Evolutionary conservation across 2,888 invertebrate genomes (phyloP).

Genomic region (Chironomus riparius): DNA sequence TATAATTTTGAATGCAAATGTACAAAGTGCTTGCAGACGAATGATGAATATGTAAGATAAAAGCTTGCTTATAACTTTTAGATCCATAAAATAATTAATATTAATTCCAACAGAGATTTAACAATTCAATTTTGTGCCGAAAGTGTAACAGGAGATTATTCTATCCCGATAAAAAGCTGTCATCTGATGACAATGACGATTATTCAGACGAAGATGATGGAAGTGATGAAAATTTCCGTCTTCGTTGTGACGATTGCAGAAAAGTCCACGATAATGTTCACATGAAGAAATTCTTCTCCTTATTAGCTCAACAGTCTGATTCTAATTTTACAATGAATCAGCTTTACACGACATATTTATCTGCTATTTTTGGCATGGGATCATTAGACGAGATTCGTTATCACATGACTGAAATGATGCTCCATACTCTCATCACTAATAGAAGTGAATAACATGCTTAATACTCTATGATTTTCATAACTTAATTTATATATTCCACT

Average conservation of each 20-base stretch:
- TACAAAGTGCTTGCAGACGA: constrained; percentile 2
- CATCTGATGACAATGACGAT: not conserved
- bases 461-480: too few species aligned
- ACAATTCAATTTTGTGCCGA: constrained; percentile 11
- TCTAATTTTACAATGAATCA: constrained; percentile 13
- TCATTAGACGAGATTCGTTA: constrained; percentile 15
- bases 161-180: constrained; percentile 3
- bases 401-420: constrained; percentile 25
- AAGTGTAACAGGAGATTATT: constrained; percentile 9
- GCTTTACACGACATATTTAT: not conserved
- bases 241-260: constrained; percentile 7
- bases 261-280: constrained; percentile 15
- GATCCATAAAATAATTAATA: not conserved
- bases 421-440: constrained; percentile 13
- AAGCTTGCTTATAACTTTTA: not conserved
- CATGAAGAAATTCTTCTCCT: constrained; percentile 14
- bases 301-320: constrained; percentile 18
- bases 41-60: constrained; percentile 13
- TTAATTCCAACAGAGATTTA: constrained; percentile 4
- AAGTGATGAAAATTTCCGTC: not conserved
- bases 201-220: not conserved
- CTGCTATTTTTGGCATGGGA: constrained; percentile 6
- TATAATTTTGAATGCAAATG: constrained; percentile 24
- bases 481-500: not conserved
- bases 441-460: not conserved